These are phyloP conservation scores for Leuctra nigra DNA, from an alignment of 2,888 invertebrate species.

Conservation along the genomic window DNA sequence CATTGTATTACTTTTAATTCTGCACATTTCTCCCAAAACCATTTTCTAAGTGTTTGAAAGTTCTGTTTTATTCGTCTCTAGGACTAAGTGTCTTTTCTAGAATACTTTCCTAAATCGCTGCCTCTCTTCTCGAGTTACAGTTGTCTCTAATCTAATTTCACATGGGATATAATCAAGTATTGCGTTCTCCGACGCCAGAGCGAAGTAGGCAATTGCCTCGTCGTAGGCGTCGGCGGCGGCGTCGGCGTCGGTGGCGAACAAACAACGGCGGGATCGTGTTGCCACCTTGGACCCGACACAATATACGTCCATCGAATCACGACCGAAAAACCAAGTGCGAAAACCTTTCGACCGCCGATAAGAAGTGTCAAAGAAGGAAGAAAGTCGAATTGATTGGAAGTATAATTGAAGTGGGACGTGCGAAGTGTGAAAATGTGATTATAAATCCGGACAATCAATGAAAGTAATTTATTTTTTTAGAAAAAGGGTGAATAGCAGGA, in stretches of 20 bases:
- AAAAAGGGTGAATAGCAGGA: no score
- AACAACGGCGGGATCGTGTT: no score
- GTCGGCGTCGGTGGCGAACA: no score
- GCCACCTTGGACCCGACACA: no score
- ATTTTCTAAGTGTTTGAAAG: no score
- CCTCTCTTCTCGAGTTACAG: neutral
- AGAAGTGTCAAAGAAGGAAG: no score
- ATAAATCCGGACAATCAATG: no score
- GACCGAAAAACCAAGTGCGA: no score
- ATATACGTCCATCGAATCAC: neutral
- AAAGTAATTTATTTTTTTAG: no score
- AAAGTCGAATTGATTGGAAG: neutral
- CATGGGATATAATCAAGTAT: constrained; percentile 24
- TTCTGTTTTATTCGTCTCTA: constrained; percentile 1
- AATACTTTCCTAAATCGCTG: neutral
- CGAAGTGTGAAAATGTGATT: neutral
- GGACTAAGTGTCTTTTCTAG: neutral
- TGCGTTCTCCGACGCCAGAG: constrained; percentile 13
- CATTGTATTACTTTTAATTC: no score
- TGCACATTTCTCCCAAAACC: no score
- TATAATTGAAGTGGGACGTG: neutral
- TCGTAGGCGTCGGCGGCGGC: neutral
- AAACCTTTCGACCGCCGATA: no score
- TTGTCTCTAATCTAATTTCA: constrained; percentile 21
- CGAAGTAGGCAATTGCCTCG: constrained; percentile 20